Base-by-base conservation (phyloP, 1,140 invertebrate genomes). In the Papilio glaucus region DNA sequence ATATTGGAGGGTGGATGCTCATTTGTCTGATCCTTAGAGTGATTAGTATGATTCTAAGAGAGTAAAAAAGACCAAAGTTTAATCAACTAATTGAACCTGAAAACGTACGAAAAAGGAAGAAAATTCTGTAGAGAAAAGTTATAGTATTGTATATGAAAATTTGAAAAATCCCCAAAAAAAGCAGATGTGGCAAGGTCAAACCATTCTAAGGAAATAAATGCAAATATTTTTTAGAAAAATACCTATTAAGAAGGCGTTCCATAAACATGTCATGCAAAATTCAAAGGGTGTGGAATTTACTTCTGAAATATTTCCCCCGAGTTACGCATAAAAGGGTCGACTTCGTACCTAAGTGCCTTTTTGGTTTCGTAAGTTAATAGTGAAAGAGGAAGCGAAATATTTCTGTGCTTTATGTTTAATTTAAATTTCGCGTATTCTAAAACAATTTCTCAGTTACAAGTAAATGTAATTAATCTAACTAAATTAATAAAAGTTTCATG, bases 191-290 rank as follows among this genome's bases (percentile, higher is more conserved):
- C 1, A 24, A 4, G 12, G 49, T 61, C 13, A 61, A 61, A 37
- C 26, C 6, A 15, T 33, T 60, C 10, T 60, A 7, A 13, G 9
- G 29, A 61, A 37, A 15, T 29, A 61, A 61, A 61, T 37, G 33
- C 26, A 29, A 33, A 61, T 33, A 61, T 13, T 61, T 33, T 61
- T 33, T 26, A 61, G 4, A 33, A 65, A 39, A 65, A 63, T 63
- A 41, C 37, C 9, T 65, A 65, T 65, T 65, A 38, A 39, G 62
- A 65, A 18, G 62, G 37, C 62, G 62, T 65, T 65, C 33, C 37
- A 65, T 57, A 65, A 65, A 65, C 62, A 65, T 65, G 33, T 65
- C 62, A 65, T 65, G 62, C 62, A 65, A 65, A 65, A 65, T 65
- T 65, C 62, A 65, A 65, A 65, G 62, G 62, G 62, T 65, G 60